Base-by-base conservation (phyloP, 2,888 invertebrate genomes). In the Cybosia mesomella region DNA sequence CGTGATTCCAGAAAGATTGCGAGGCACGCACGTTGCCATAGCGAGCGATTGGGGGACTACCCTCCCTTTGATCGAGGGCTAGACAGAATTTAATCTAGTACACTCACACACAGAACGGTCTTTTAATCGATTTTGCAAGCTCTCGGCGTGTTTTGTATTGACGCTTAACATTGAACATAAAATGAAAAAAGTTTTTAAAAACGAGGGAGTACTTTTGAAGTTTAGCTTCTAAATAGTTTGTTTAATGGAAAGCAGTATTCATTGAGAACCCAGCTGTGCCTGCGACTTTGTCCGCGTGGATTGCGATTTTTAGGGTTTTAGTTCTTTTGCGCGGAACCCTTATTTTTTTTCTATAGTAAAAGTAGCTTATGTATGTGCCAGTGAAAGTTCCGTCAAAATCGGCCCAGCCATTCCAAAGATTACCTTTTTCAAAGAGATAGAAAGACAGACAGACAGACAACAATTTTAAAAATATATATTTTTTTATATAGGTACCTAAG, bases 1-100 rank as follows among this genome's bases (percentile, higher is more conserved):
- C 58, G 64, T 58, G 49, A 60, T 28, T 43, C 15, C 39, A 62
- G 53, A 64, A 18, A 60, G 59, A 68, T 60, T 43, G 68, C 59
- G 54, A 63, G 69, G 70, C 43, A 69, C 82, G 72, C 76, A 74
- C 79, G 77, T 79, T 81, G 78, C 81, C 24, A 78, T 68, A 67
- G 71, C 58, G 65, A 61, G 13, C 58, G 59, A 54, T 64, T 65
- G 71, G 79, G 68, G 69, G 68, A 66, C 68, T 72, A 60, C 62
- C 57, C 66, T 71, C 69, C 70, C 68, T 69, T 71, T 69, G 66
- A 72, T 63, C 39, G 59, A 66, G 66, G 66, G 69, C 66, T 67
- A 67, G 60, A 62, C 71, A 67, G 63, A 68, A 68, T 71, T 39
- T 72, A 66, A 72, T 64, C 64, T 64, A 68, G 68, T 58, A 55